Conservation (phyloP, 2,113 vertebrate species). For the Salvelinus sp. region DNA sequence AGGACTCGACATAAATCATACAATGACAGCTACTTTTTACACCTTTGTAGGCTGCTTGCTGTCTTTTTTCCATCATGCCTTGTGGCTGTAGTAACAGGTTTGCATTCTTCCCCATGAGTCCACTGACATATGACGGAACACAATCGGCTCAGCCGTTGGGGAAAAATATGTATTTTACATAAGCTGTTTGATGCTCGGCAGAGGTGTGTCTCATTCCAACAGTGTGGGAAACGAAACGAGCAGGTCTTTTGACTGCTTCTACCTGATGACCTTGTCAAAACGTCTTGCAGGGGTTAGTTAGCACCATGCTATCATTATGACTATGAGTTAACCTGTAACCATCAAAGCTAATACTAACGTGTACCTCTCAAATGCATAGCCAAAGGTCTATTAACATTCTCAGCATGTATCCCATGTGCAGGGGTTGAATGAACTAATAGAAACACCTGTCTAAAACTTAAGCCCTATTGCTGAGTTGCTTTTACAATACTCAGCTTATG, state of each 20-base stretch:
- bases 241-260: not conserved
- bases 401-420: not conserved
- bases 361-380: not conserved
- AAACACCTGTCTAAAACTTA: not conserved
- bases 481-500: not conserved
- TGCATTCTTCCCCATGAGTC: constrained; percentile 15
- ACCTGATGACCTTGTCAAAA: not conserved
- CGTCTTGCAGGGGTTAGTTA: not conserved
- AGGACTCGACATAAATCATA: not conserved
- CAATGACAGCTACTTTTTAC: not conserved
- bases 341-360: not conserved
- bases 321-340: not conserved
- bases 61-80: not conserved
- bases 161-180: not conserved
- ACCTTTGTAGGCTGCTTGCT: not conserved
- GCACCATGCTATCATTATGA: not conserved
- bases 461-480: not conserved
- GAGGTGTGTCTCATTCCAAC: constrained; percentile 29
- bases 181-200: constrained; percentile 10
- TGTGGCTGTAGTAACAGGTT: constrained; percentile 19
- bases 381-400: not conserved
- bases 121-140: constrained; percentile 15
- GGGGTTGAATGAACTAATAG: not conserved
- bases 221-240: not conserved
- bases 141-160: not conserved